Evolutionary conservation across 2,888 invertebrate genomes (phyloP), one percentile per base, ranked within the genome.

Genomic region (Thera britannica): DNA sequence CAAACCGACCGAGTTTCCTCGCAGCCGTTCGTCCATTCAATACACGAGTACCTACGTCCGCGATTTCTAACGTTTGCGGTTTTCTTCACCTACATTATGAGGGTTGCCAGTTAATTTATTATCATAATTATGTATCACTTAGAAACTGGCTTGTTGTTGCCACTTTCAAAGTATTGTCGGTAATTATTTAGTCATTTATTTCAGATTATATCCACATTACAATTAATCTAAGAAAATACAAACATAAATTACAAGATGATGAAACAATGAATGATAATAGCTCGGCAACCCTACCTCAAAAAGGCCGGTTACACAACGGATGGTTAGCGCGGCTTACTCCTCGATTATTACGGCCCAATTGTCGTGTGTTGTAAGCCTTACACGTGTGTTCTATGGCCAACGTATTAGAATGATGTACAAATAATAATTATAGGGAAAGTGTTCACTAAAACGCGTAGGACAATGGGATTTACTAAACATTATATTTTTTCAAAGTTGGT

Each of bases 331-430:
- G 81, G 77, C 83, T 81, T 77, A 77, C 79, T 82, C 82, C 81
- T 77, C 84, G 84, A 89, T 90, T 91, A 90, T 87, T 85, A 85
- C 90, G 90, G 87, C 86, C 90, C 83, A 89, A 85, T 91, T 89
- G 84, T 67, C 67, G 79, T 81, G 82, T 91, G 88, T 80, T 82
- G 90, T 79, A 91, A 91, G 78, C 83, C 81, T 82, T 81, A 84
- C 78, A 79, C 66, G 60, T 82, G 79, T 80, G 79, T 77, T 58
- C 67, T 72, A 74, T 60, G 60, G 63, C 62, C 69, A 67, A 65
- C 62, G 56, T 60, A 62, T 70, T 57, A 65, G 57, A 46, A 38
- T 58, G 62, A 62, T 70, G 61, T 62, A 65, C 57, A 66, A 63
- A 70, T 63, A 70, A 66, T 70, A 70, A 63, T 66, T 63, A 63